Evolutionary conservation across 2,888 invertebrate species (phyloP).

Genomic region (Parthenolecanium corni): DNA sequence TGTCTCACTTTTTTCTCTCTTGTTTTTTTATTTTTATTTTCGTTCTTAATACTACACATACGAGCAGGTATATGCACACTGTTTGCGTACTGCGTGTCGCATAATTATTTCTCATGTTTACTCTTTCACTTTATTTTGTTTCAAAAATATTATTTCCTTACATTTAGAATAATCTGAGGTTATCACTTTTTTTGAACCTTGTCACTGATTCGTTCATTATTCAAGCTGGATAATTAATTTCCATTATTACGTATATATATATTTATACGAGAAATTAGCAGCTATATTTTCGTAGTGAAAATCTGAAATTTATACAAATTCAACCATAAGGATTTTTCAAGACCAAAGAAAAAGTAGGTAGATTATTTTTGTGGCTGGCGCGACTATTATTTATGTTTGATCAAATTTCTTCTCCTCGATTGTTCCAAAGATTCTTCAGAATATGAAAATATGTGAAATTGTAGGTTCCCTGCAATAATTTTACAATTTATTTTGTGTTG

Average conservation of each 20-base stretch:
- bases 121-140: neutral
- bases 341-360: too few relatives aligned
- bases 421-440: too few relatives aligned
- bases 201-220: neutral
- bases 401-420: too few relatives aligned
- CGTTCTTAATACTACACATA: neutral
- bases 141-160: conserved; percentile 12
- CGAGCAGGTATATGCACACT: neutral
- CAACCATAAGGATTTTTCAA: too few relatives aligned
- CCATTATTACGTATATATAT: conserved; percentile 11
- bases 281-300: conserved; percentile 3
- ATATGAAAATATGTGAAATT: too few relatives aligned
- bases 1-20: neutral
- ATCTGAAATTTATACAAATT: too few relatives aligned
- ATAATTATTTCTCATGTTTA: neutral
- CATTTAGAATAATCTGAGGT: neutral
- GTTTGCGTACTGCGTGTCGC: neutral
- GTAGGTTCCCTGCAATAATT: too few relatives aligned
- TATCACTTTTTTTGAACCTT: neutral
- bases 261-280: too few relatives aligned
- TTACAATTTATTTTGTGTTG: too few relatives aligned
- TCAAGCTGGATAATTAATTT: neutral
- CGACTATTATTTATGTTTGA: too few relatives aligned
- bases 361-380: too few relatives aligned
- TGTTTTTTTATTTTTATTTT: neutral